Conservation (phyloP, 2,113 vertebrate species). For the Chlorocebus sabaeus region DNA sequence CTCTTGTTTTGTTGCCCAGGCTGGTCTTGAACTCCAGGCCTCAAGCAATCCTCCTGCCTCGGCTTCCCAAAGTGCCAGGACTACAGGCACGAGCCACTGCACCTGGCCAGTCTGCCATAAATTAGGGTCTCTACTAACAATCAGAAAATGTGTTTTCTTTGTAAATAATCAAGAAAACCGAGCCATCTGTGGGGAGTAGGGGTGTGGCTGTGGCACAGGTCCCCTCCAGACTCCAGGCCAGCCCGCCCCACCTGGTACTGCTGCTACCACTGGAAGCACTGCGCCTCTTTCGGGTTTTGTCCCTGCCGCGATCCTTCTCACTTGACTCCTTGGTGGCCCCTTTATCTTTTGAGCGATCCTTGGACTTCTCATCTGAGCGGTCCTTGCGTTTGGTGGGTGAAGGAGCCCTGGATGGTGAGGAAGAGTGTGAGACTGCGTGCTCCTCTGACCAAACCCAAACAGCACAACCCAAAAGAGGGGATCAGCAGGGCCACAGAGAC, state of each 20-base stretch:
- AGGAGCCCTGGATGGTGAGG: constrained; percentile 88
- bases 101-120: neutral
- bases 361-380: constrained; percentile 92
- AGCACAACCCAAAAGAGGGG: constrained; percentile 52
- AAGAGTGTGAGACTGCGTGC: constrained; percentile 4
- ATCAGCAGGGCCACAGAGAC: neutral
- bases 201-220: neutral
- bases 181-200: neutral
- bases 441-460: neutral
- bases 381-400: constrained; percentile 97
- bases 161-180: neutral
- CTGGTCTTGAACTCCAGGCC: too few species aligned
- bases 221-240: neutral
- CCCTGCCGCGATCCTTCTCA: constrained; percentile 94
- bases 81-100: too few species aligned
- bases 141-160: neutral
- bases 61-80: too few species aligned
- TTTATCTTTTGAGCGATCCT: constrained; percentile 96
- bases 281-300: constrained; percentile 93
- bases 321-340: constrained; percentile 87
- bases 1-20: too few species aligned
- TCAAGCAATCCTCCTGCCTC: too few species aligned
- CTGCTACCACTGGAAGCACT: constrained; percentile 96
- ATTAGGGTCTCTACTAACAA: neutral
- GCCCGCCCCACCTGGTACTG: constrained; percentile 86